Evolutionary conservation across 2,888 invertebrate species (phyloP).

Genomic region (Tetragnatha montana): DNA sequence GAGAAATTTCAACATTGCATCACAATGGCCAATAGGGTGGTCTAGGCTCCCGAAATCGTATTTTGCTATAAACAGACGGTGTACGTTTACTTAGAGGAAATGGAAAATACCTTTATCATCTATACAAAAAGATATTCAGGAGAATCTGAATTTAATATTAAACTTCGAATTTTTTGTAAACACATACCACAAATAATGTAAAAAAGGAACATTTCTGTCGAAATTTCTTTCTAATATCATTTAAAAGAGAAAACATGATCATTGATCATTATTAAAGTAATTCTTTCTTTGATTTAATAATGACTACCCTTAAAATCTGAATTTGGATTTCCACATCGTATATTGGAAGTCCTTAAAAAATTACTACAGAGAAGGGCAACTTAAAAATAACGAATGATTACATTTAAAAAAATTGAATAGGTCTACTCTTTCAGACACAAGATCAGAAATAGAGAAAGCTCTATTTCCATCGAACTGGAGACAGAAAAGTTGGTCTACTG

Average conservation of each 20-base stretch:
- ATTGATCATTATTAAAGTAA: too few relatives aligned
- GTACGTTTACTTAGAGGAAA: neutral
- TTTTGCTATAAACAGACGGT: neutral
- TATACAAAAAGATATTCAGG: neutral
- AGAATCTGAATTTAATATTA: neutral
- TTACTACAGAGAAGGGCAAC: too few relatives aligned
- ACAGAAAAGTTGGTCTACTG: constrained; percentile 15
- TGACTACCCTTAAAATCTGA: too few relatives aligned
- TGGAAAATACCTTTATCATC: neutral
- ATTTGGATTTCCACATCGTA: too few relatives aligned
- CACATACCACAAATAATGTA: too few relatives aligned
- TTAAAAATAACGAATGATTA: too few relatives aligned
- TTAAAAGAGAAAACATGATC: too few relatives aligned
- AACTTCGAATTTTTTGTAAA: neutral
- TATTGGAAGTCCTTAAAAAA: too few relatives aligned
- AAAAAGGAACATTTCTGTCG: too few relatives aligned
- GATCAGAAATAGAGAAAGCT: neutral
- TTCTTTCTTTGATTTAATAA: too few relatives aligned
- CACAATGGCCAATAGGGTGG: neutral
- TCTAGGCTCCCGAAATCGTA: neutral
- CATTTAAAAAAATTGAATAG: neutral
- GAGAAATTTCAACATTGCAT: neutral
- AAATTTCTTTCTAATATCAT: too few relatives aligned
- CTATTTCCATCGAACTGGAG: constrained; percentile 12
- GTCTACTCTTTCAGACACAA: neutral